Evolutionary conservation across 2,888 invertebrate genomes (phyloP), one percentile per base, ranked within the genome.

Genomic region (Platypus cylindrus): DNA sequence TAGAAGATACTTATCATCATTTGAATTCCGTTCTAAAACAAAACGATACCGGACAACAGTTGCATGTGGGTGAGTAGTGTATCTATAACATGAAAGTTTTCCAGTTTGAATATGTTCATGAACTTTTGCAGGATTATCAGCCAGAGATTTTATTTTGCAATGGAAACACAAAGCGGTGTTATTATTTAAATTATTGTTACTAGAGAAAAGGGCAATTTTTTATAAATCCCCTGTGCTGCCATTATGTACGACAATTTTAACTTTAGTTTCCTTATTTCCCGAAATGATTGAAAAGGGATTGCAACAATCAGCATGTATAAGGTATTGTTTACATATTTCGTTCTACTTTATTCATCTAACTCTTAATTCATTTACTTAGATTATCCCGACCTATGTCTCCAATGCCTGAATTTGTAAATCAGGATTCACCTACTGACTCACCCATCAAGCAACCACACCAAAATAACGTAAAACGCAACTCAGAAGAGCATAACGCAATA

Each of bases 121-220:
- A 15, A 8, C 2, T 9, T 24, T 41, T 70, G 32, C 59, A 87
- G 90, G 87, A 46, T 66, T 91, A 45, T 84, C 87, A 24, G 77
- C 81, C 3, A 71, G 83, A 55, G 81, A 84, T 53, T 68, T 90
- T 49, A 72, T 91, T 32, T 68, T 82, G 42, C 74, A 74, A 45
- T 95, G 94, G 75, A 77, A 84, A 42, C 94, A 95, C 58, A 93
- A 94, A 66, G 81, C 86, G 22, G 64, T 98, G 32, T 66, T 94
- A 39, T 64, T 98, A 28, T 94, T 95, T 58, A 98, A 98, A 63
- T 65, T 97, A 36, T 63, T 97, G 36, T 65, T 98, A 30, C 66
- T 98, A 38, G 87, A 95, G 55, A 78, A 82, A 48, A 74, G 84
- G 58, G 81, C 95, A 25, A 73, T 98, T 34, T 86, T 95, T 56